Base-by-base conservation (phyloP, 2,797 vertebrate species). In the Heteromormyrus szaboi region DNA sequence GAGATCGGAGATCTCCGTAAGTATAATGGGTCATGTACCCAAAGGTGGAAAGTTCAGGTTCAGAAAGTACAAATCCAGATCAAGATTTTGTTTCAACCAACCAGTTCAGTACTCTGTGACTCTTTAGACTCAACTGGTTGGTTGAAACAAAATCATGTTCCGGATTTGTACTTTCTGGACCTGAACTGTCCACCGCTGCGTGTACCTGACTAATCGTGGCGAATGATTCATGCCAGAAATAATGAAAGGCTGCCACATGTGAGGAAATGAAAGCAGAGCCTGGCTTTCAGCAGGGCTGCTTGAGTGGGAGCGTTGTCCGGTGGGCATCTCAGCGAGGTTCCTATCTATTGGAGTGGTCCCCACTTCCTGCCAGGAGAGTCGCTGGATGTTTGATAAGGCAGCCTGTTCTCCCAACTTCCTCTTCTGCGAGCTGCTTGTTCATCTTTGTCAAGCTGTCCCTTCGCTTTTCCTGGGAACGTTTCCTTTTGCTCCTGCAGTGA, bases 371-470 rank as follows among this genome's bases (percentile, higher is more conserved):
- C n/a, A 68, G 25, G 46, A 50, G 65, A 53, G 22, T 6, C 68
- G 11, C 50, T 76, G 22, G 50, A 59, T 53, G 17, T 76, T 17
- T 50, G 87, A 51, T 25, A 56, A 79, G 88, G 92, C 92, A 94
- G 92, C 90, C 92, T 90, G 92, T 87, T 65, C 91, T 92, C 90
- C 93, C 88, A 90, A 90, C 90, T 87, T 90, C 90, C 88, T 85
- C 56, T 72, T 90, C 90, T 88, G 46, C 2, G 41, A 14, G 83
- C 48, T 46, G 83, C 83, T 85, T 85, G 83, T 86, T 59, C 85
- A 19, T 56, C 53, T 56, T 4, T 59, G 11, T 59, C 85, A 86
- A 56, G 29, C 48, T 29, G 22, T 41, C 17, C 53, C 46, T 85
- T 33, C 11, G n/a, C 83, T 85, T 46, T 85, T 85, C 83, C 22